Conservation (phyloP, 2,888 invertebrate species). For the Biston betularia region DNA sequence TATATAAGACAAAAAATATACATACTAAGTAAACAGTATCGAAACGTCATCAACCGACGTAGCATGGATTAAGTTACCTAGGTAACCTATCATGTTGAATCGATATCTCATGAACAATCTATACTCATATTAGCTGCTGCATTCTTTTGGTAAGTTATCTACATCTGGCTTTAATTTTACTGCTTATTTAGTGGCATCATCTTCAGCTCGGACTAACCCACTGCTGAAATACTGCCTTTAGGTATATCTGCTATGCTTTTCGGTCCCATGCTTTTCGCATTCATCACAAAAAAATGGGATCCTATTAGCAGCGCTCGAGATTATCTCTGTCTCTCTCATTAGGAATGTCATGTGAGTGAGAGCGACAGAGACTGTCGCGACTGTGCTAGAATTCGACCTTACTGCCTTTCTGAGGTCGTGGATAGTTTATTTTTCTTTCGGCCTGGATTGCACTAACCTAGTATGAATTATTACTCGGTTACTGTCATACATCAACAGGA, state of each 20-base stretch:
- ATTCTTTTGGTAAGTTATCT: conserved; percentile 29
- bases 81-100: conserved; percentile 29
- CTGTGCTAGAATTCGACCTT: too few relatives aligned
- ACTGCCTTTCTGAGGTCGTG: too few relatives aligned
- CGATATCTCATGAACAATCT: conserved; percentile 17
- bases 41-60: neutral
- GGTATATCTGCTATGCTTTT: neutral
- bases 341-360: neutral
- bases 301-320: neutral
- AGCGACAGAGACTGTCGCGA: too few relatives aligned
- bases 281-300: neutral
- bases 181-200: neutral
- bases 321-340: neutral
- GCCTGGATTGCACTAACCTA: too few relatives aligned
- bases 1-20: neutral
- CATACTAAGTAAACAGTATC: neutral
- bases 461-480: neutral
- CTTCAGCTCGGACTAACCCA: neutral
- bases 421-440: too few relatives aligned
- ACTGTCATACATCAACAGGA: too few relatives aligned
- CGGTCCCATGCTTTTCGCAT: neutral
- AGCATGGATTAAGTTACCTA: conserved; percentile 18
- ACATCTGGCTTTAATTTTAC: conserved; percentile 4
- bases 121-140: conserved; percentile 20
- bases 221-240: too few relatives aligned